These are phyloP conservation scores for Hypotaenidia okinawae DNA, from an alignment of 2,797 vertebrate genomes.

Conservation along the genomic window DNA sequence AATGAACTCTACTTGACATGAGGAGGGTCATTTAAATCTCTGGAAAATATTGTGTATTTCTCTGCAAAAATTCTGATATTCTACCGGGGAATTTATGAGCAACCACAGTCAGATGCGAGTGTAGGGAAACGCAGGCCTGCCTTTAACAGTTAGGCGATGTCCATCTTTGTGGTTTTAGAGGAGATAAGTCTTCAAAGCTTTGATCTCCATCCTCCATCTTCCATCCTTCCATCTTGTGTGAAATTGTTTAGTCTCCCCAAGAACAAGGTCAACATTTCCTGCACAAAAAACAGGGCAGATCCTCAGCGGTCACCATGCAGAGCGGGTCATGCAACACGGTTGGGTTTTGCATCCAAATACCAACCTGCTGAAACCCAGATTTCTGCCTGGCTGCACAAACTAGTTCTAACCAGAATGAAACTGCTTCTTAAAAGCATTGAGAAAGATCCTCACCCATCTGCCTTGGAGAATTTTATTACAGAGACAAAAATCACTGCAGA, in stretches of 20 bases:
- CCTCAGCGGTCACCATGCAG: rapidly evolving
- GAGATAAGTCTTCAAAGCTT: not conserved
- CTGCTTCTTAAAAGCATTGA: not conserved
- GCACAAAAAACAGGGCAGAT: not conserved
- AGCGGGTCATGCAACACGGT: not conserved
- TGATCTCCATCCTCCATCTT: not conserved
- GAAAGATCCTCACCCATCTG: not conserved
- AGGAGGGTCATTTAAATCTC: not conserved
- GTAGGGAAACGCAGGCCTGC: not conserved
- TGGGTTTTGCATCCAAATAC: not conserved
- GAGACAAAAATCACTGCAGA: not conserved
- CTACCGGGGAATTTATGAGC: not conserved
- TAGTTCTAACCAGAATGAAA: not conserved
- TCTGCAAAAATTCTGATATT: not conserved
- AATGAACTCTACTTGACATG: not conserved
- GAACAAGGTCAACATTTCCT: not conserved
- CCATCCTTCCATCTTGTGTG: not conserved
- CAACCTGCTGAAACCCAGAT: not conserved
- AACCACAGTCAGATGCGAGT: not conserved
- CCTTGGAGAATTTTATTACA: not conserved
- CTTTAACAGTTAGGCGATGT: not conserved
- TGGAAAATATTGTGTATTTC: not conserved
- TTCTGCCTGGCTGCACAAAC: not conserved
- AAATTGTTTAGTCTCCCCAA: not conserved
- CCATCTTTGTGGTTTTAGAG: not conserved